Evolutionary conservation across 2,113 vertebrate species (phyloP).

Genomic region (Sinosuthora webbiana): DNA sequence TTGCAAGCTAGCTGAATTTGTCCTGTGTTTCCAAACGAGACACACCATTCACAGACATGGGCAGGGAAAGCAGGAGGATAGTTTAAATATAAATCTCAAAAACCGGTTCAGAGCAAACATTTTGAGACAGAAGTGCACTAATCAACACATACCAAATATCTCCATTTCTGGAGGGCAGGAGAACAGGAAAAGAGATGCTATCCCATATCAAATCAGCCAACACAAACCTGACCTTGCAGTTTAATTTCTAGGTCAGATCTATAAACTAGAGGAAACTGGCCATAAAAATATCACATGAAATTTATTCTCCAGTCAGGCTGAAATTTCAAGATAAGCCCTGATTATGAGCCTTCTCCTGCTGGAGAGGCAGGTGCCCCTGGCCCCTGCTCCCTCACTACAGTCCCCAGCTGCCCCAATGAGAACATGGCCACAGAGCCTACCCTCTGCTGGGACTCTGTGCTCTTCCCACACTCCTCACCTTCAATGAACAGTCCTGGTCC

Average conservation of each 20-base stretch:
- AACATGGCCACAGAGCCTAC: background rate
- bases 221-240: background rate
- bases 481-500: background rate
- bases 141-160: fast-evolving
- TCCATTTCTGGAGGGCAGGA: background rate
- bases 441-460: background rate
- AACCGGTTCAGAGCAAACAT: background rate
- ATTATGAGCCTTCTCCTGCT: background rate
- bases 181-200: background rate
- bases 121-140: background rate
- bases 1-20: background rate
- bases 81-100: background rate
- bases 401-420: background rate
- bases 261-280: background rate
- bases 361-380: background rate
- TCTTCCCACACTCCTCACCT: background rate
- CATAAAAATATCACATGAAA: background rate
- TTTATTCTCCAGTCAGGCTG: background rate
- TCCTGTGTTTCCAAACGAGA: background rate
- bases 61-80: background rate
- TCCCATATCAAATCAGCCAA: background rate
- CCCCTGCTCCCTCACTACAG: background rate
- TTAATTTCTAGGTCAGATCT: background rate
- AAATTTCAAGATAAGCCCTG: background rate
- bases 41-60: background rate